A percentile compares a stretch with the other conserved stretches of the same genome.
Conservation (phyloP, 2,113 vertebrate species). For the Fulmarus glacialis region DNA sequence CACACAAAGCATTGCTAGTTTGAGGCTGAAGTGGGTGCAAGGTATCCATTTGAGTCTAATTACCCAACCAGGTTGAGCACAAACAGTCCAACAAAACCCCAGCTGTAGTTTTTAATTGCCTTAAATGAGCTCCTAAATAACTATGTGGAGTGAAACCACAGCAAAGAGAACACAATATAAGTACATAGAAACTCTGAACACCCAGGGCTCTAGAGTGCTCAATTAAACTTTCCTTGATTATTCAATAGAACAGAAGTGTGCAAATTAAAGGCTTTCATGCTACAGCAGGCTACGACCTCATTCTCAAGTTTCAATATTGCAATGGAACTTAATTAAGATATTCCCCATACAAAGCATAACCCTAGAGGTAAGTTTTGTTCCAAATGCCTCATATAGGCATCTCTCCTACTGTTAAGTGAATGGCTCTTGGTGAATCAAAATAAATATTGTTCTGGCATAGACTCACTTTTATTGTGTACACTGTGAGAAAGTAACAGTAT, state of each 20-base stretch:
- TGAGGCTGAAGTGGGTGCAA: constrained; percentile 12
- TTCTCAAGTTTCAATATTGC: constrained; percentile 60
- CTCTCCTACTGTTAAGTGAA: constrained; percentile 43
- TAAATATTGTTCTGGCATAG: constrained; percentile 43
- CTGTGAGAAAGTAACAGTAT: constrained; percentile 10
- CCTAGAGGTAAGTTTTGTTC: constrained; percentile 53
- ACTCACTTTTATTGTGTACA: constrained; percentile 14
- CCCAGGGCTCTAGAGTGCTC: constrained; percentile 33
- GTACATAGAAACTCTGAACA: constrained; percentile 13
- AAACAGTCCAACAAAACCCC: constrained; percentile 30
- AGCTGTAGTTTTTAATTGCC: constrained; percentile 56
- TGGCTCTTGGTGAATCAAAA: constrained; percentile 18
- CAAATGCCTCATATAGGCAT: constrained; percentile 23
- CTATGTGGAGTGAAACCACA: constrained; percentile 21
- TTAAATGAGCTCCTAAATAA: constrained; percentile 57
- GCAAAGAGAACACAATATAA: constrained; percentile 20
- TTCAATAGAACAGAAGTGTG: constrained; percentile 59
- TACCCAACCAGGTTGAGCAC: neutral
- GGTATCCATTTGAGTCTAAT: constrained; percentile 45
- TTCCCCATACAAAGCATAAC: constrained; percentile 21
- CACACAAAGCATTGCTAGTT: neutral
- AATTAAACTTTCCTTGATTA: constrained; percentile 65
- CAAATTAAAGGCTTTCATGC: constrained; percentile 63
- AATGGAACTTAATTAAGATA: constrained; percentile 63
- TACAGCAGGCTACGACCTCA: constrained; percentile 53